Percentiles rank a stretch among this genome's conserved stretches.
phyloP scores from a whole-genome alignment of 2,888 invertebrate species.

The Azorinus chamasolen region DNA sequence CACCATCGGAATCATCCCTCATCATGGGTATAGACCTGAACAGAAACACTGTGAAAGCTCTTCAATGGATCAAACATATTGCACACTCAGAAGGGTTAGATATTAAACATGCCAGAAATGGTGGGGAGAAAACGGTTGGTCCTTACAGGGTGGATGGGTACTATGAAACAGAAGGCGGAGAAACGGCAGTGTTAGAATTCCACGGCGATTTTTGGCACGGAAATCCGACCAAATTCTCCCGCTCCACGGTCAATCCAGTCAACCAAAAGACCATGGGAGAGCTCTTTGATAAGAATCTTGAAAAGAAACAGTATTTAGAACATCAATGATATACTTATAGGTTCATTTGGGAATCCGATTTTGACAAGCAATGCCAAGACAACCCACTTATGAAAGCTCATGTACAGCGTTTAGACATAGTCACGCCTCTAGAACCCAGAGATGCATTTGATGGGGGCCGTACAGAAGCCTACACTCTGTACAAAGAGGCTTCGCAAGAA shows the following conservation, averaged over 20 bases:
- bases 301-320: no score
- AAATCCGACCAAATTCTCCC: no score
- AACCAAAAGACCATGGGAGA: no score
- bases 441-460: constrained; percentile 25
- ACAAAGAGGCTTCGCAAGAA: constrained; percentile 18
- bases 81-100: neutral
- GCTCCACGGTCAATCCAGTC: no score
- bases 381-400: no score
- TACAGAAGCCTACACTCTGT: constrained; percentile 37
- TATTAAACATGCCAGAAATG: constrained; percentile 30
- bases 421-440: constrained; percentile 20
- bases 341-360: no score
- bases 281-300: no score
- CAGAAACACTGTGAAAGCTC: constrained; percentile 53
- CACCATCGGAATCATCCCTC: constrained; percentile 53
- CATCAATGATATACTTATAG: no score
- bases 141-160: constrained; percentile 22
- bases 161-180: neutral
- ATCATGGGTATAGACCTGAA: constrained; percentile 47
- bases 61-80: constrained; percentile 42
- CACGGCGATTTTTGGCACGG: constrained; percentile 39
- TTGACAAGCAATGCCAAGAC: no score
- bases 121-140: constrained; percentile 11
- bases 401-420: constrained; percentile 2
- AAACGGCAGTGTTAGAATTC: constrained; percentile 5